Evolutionary conservation across 2,888 invertebrate species (phyloP).

Genomic region (Mimachlamys varia): DNA sequence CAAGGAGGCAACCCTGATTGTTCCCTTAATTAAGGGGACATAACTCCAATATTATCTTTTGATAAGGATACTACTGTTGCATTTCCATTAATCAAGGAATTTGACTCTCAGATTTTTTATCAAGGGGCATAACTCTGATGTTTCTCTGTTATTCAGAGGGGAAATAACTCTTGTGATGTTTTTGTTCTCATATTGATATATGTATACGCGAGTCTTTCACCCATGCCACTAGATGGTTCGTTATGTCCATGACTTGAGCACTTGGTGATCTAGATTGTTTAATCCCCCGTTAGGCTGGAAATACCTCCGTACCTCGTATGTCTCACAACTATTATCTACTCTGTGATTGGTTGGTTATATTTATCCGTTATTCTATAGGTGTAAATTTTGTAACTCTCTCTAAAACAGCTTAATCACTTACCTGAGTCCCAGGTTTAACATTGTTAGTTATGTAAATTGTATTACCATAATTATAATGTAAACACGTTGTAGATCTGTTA

Average conservation of each 20-base stretch:
- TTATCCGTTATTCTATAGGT: background rate
- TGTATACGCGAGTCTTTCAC: background rate
- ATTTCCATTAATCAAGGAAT: too few species aligned
- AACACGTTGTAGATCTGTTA: too few species aligned
- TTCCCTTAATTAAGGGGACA: too few species aligned
- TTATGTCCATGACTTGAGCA: background rate
- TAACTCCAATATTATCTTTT: too few species aligned
- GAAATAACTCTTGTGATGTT: background rate
- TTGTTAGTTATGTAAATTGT: too few species aligned
- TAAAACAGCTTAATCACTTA: background rate
- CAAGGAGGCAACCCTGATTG: too few species aligned
- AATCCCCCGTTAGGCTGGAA: background rate
- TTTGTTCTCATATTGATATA: background rate
- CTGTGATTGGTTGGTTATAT: background rate
- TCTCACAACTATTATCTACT: background rate
- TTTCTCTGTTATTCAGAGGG: background rate
- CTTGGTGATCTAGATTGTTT: background rate
- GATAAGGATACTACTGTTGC: too few species aligned
- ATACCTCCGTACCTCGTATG: constrained; percentile 7
- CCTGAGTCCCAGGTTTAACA: too few species aligned
- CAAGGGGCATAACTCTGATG: background rate
- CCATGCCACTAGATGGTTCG: background rate
- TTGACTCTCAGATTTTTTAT: background rate
- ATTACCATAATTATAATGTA: too few species aligned
- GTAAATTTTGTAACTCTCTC: background rate